phyloP scores from a whole-genome alignment of 2,888 invertebrate genomes.

The Polydrusus tereticollis region DNA sequence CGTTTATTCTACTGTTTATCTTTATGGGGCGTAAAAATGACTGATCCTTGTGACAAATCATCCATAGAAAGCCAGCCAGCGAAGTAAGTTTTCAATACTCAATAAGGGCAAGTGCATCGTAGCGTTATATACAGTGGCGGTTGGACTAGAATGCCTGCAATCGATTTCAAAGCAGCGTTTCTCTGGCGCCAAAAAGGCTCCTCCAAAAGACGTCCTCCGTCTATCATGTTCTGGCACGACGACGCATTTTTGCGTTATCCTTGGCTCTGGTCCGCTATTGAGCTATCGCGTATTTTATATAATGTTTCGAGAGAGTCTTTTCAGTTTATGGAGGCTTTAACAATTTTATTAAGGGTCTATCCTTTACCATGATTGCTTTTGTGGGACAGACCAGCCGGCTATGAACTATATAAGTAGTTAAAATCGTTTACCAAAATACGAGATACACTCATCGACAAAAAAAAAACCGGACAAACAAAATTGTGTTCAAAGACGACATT shows the following conservation, averaged over 20 bases:
- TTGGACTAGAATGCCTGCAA: conserved; percentile 20
- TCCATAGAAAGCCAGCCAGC: conserved; percentile 11
- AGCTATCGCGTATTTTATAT: background rate
- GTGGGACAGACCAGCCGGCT: background rate
- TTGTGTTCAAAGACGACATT: too few species aligned
- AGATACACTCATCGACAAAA: too few species aligned
- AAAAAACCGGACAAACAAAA: too few species aligned
- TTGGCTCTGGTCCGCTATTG: background rate
- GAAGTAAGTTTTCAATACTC: conserved; percentile 24
- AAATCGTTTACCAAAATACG: too few species aligned
- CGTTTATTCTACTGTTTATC: background rate
- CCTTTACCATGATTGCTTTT: background rate
- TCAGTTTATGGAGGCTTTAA: background rate
- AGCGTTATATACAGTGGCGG: conserved; percentile 30
- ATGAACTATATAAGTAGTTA: too few species aligned
- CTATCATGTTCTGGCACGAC: conserved; percentile 10
- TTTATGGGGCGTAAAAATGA: background rate
- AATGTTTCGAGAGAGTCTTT: background rate
- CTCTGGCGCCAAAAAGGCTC: conserved; percentile 26
- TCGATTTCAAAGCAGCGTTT: conserved; percentile 19
- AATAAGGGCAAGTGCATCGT: conserved; percentile 25
- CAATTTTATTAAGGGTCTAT: background rate
- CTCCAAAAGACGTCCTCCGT: conserved; percentile 19
- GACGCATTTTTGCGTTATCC: conserved; percentile 13
- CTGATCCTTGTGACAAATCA: conserved; percentile 6